Evolutionary conservation across 2,888 invertebrate species (phyloP), one percentile per base, ranked within the genome.

Genomic region (Netelia fuscicornis): DNA sequence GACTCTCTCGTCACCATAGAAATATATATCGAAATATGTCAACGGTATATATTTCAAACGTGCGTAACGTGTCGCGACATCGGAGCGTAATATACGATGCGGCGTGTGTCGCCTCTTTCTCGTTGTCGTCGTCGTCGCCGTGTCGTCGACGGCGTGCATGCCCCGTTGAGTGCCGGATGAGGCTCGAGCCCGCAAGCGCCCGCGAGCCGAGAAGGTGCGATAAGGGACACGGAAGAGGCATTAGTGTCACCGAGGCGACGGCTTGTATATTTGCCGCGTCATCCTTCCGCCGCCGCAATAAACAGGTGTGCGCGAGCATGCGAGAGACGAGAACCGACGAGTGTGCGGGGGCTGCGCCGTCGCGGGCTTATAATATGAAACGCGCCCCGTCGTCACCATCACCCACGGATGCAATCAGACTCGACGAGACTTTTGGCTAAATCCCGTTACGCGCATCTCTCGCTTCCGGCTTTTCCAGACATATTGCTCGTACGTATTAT

Each of bases 191-290:
- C 23, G 65, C 48, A 25, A 70, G 68, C 20, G 56, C 62, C 81
- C 68, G 80, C 48, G 65, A 78, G 81, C 60, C 74, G 70, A 70
- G 75, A 70, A 85, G 84, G 78, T 85, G 87, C 85, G 87, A 89
- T 85, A 87, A 87, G 86, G 87, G 79, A 87, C 81, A 83, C 78
- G 85, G 84, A 85, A 87, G 88, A 86, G 85, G 87, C 86, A 89
- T 89, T 87, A 88, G 88, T 85, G 87, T 86, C 88, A 88, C 77
- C 85, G 86, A 83, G 84, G 81, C 81, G 86, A 84, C 84, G 85
- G 86, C 87, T 86, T 88, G 88, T 87, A 86, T 86, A 89, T 87
- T 88, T 86, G 86, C 87, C 85, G 76, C 87, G 86, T 89, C 88
- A 89, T 87, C 87, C 86, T 87, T 87, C 86, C 87, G 87, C 78